Evolutionary conservation across 2,113 vertebrate genomes (phyloP), one percentile per base, ranked within the genome.

Genomic region (Motacilla alba): DNA sequence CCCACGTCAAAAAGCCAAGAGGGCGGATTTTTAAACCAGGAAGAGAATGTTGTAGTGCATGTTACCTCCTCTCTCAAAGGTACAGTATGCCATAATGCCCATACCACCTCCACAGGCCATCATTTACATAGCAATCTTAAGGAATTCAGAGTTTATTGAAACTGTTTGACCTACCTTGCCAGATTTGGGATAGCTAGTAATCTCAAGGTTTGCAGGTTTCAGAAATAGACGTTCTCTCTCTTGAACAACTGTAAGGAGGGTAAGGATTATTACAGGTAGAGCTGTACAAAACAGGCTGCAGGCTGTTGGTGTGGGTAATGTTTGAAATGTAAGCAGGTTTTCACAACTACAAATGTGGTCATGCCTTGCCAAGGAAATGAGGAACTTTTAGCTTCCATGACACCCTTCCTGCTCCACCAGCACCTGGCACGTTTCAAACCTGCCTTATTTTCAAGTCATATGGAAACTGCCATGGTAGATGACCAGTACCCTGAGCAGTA

Each of bases 1-100:
- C 98, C 99, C 24, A 91, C 98, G 2, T 98, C 98, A 81, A 98
- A 98, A 97, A 98, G 98, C 93, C 98, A 99, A 96, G 99, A 98
- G 46, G 96, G 98, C 17, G 98, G 98, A 87, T 99, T 98, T 97
- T 95, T 98, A 93, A 97, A 96, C 43, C 98, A 98, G 93, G 97
- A 97, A 13, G 98, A 98, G 41, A 98, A 97, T 49, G 91, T 98
- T 12, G 85, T 96, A 66, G 91, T 97, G 37, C 94, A 95, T 4
- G 97, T 98, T 67, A 86, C 95, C 22, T 97, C 97, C 39, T 95
- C 98, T 94, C 92, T 97, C 86, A 97, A 98, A 98, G 98, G 98
- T 98, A 98, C 86, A 97, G 84, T 94, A 93, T 95, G 46, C 72
- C 22, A 8, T 87, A 68, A 79, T 83, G 67, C 62, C 63, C 7